These are phyloP conservation scores for Coptodon bakossiorum DNA, from an alignment of 2,113 vertebrate species.

Conservation along the genomic window DNA sequence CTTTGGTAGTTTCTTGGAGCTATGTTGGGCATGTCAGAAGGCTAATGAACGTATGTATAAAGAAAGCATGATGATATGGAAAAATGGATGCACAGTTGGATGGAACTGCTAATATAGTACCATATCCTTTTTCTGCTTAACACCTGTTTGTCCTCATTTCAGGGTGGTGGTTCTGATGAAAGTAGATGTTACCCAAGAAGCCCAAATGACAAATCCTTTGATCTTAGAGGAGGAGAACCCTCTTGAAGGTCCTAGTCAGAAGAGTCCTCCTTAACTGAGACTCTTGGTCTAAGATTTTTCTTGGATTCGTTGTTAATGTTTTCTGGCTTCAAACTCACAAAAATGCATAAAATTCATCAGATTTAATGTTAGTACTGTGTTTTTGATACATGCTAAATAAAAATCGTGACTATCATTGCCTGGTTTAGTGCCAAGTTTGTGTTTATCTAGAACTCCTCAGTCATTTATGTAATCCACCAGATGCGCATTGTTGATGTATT, in stretches of 20 bases:
- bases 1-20: background rate
- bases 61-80: background rate
- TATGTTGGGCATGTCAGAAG: background rate
- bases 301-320: fast-evolving
- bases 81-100: background rate
- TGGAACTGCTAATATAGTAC: background rate
- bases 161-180: conserved; percentile 51
- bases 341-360: background rate
- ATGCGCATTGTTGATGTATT: background rate
- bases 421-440: background rate
- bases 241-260: conserved; percentile 8
- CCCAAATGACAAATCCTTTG: background rate
- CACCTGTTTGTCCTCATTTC: background rate
- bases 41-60: background rate
- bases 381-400: background rate
- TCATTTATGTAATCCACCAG: background rate
- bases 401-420: background rate
- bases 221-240: conserved; percentile 14
- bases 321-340: background rate
- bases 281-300: background rate
- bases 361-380: background rate
- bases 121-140: background rate
- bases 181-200: conserved; percentile 25
- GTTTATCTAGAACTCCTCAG: background rate
- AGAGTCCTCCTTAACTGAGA: background rate